These are phyloP conservation scores for Apodemia hepburni DNA, from an alignment of 2,888 invertebrate genomes.

Conservation along the genomic window DNA sequence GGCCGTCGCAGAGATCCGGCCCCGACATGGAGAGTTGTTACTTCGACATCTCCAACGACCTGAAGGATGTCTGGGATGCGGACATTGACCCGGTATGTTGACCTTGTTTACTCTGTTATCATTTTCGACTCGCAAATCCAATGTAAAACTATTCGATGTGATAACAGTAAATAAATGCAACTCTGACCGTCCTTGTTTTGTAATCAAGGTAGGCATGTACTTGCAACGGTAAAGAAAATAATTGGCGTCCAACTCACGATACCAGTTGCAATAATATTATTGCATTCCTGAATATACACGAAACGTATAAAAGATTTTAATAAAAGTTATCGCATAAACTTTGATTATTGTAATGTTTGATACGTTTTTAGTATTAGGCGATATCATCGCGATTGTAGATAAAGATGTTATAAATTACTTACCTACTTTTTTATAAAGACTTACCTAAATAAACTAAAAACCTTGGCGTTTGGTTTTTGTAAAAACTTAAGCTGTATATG, in stretches of 20 bases:
- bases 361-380: slow-evolving; percentile 1
- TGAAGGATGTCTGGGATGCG: slow-evolving; percentile 91
- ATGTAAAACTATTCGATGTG: slow-evolving; percentile 27
- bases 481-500: no score
- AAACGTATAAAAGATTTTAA: not conserved
- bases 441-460: no score
- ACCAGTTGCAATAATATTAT: slow-evolving; percentile 28
- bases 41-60: slow-evolving; percentile 87
- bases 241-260: slow-evolving; percentile 39
- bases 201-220: slow-evolving; percentile 38
- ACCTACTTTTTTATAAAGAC: not conserved
- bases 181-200: slow-evolving; percentile 45
- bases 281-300: slow-evolving; percentile 26
- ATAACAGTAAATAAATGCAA: slow-evolving; percentile 30
- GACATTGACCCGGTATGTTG: slow-evolving; percentile 91
- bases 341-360: slow-evolving; percentile 5
- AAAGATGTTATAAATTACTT: slow-evolving; percentile 9
- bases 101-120: slow-evolving; percentile 56
- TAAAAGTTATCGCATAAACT: slow-evolving; percentile 1
- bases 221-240: slow-evolving; percentile 44
- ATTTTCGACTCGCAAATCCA: slow-evolving; percentile 37
- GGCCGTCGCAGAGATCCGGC: slow-evolving; percentile 57
- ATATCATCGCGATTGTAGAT: slow-evolving; percentile 7
- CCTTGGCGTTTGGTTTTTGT: no score
- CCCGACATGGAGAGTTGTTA: slow-evolving; percentile 83